Conservation (phyloP, 1,140 invertebrate species). For the Drosophila melanica region DNA sequence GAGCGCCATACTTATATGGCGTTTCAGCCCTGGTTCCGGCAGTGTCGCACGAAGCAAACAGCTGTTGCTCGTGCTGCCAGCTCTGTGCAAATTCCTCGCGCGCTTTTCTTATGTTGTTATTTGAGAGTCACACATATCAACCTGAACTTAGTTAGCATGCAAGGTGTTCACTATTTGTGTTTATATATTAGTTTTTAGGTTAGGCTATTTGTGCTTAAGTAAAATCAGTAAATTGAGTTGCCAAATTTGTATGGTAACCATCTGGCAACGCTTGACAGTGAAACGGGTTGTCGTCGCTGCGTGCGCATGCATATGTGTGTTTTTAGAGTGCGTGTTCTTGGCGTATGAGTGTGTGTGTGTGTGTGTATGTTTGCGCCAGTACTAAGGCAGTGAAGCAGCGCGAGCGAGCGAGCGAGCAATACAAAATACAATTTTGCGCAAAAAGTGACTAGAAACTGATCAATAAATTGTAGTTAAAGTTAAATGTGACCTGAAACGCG, state of each 20-base stretch:
- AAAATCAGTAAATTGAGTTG: background rate
- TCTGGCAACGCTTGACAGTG: slow-evolving; percentile 32
- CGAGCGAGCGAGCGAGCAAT: slow-evolving; percentile 61
- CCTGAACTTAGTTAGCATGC: background rate
- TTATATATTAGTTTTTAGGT: background rate
- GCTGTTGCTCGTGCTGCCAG: slow-evolving; percentile 37
- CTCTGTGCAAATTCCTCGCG: slow-evolving; percentile 10
- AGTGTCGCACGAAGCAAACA: slow-evolving; percentile 30
- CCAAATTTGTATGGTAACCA: background rate
- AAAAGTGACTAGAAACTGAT: slow-evolving; percentile 45
- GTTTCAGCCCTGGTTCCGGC: slow-evolving; percentile 27
- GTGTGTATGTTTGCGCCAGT: slow-evolving; percentile 48
- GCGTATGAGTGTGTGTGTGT: slow-evolving; percentile 17
- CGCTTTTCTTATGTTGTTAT: slow-evolving; percentile 13
- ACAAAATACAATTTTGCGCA: slow-evolving; percentile 56
- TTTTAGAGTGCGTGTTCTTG: slow-evolving; percentile 27
- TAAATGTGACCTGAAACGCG: slow-evolving; percentile 38
- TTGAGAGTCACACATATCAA: background rate
- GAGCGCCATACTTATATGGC: background rate
- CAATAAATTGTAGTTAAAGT: slow-evolving; percentile 48
- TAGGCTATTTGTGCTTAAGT: background rate
- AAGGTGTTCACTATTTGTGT: background rate
- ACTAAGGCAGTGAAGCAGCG: slow-evolving; percentile 37
- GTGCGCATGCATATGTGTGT: slow-evolving; percentile 44
- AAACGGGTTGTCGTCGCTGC: slow-evolving; percentile 39